Evolutionary conservation across 1,140 invertebrate genomes (phyloP).

Genomic region (Lucilia sericata): DNA sequence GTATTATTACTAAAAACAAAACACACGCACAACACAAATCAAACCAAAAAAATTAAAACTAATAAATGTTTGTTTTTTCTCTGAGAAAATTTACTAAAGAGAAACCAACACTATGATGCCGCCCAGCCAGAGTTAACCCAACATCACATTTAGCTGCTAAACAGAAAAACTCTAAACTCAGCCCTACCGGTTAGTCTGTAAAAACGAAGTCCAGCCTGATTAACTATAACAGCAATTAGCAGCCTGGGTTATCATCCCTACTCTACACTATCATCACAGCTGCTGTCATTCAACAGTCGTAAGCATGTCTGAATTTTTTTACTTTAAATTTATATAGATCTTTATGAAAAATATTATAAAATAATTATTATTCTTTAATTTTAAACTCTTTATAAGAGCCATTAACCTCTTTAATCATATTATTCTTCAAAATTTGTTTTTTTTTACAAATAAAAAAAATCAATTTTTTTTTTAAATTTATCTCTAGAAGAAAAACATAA

Average conservation of each 20-base stretch:
- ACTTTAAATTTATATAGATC: background rate
- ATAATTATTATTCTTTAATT: background rate
- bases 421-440: no score
- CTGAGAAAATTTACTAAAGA: constrained; percentile 23
- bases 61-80: constrained; percentile 40
- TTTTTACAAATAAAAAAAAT: background rate
- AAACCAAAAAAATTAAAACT: constrained; percentile 7
- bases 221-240: background rate
- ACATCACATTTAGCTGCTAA: background rate
- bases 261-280: background rate
- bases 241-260: background rate
- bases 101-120: background rate
- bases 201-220: background rate
- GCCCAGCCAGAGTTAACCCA: background rate
- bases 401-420: no score
- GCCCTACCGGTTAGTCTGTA: no score
- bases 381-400: background rate
- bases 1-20: constrained; percentile 15
- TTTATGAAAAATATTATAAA: background rate
- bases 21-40: background rate
- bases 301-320: constrained; percentile 12
- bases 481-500: background rate
- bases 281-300: background rate
- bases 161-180: background rate
- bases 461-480: background rate